Conservation (phyloP, 2,113 vertebrate species). For the Columba janthina region DNA sequence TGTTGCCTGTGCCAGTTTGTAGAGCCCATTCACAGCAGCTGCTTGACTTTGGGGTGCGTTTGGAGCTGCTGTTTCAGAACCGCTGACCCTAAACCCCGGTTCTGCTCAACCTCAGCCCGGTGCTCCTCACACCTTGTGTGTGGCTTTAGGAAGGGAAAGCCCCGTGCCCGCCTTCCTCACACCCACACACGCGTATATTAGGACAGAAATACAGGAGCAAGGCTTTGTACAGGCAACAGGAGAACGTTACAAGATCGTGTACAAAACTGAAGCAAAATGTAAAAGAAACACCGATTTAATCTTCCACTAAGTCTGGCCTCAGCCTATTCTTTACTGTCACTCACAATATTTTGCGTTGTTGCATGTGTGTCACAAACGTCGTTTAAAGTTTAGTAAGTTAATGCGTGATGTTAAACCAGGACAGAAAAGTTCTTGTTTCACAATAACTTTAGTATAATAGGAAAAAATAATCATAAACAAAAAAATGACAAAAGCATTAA, state of each 20-base stretch:
- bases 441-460: neutral
- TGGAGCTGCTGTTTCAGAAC: neutral
- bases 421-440: neutral
- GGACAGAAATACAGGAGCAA: neutral
- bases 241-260: neutral
- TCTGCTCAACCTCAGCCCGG: neutral
- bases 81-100: neutral
- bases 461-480: neutral
- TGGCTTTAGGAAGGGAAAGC: neutral
- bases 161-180: neutral
- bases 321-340: neutral
- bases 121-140: accelerated
- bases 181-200: accelerated
- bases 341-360: neutral
- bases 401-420: neutral
- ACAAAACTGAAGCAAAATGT: neutral
- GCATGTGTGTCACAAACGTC: neutral
- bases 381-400: neutral
- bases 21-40: too few species aligned
- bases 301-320: neutral
- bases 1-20: neutral
- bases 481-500: neutral
- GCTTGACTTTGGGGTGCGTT: neutral
- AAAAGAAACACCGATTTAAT: neutral
- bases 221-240: neutral